Percentiles rank a stretch among this genome's conserved stretches.
phyloP scores from a whole-genome alignment of 2,888 invertebrate species.

The Leucania comma region DNA sequence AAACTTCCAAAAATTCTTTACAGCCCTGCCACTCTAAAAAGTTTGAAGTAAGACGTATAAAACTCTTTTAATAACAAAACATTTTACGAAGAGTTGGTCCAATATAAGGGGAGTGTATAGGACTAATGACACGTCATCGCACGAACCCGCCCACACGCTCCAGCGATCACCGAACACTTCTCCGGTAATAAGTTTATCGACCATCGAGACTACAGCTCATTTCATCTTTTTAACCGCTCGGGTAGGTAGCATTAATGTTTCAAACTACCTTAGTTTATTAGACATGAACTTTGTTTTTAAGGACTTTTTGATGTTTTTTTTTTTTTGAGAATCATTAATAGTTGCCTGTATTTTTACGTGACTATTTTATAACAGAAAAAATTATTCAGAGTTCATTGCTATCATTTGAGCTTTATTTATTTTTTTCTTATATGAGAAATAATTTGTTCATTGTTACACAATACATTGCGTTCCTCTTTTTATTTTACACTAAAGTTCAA shows the following conservation, averaged over 20 bases:
- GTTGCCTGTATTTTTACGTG: background rate
- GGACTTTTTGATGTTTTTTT: constrained; percentile 7
- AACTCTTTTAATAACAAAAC: constrained; percentile 62
- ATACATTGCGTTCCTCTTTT: background rate
- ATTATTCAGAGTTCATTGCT: background rate
- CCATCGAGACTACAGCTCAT: constrained; percentile 72
- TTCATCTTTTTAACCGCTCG: constrained; percentile 66
- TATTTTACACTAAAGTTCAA: constrained; percentile 8
- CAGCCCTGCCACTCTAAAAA: constrained; percentile 46
- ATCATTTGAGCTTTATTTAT: background rate
- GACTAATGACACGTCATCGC: constrained; percentile 81
- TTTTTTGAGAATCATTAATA: constrained; percentile 10
- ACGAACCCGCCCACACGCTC: constrained; percentile 77
- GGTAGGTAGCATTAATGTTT: constrained; percentile 64
- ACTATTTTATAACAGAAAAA: background rate
- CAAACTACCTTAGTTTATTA: constrained; percentile 56
- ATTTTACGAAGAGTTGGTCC: constrained; percentile 60
- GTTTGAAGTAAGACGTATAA: constrained; percentile 45
- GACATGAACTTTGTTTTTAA: constrained; percentile 48
- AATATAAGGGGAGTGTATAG: constrained; percentile 60
- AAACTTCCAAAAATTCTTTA: constrained; percentile 42
- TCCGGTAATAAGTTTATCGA: constrained; percentile 83
- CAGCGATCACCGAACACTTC: constrained; percentile 79
- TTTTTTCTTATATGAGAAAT: constrained; percentile 1
- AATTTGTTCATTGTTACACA: background rate